phyloP scores from a whole-genome alignment of 2,888 invertebrate species.

The Orchesellides sinensis region DNA sequence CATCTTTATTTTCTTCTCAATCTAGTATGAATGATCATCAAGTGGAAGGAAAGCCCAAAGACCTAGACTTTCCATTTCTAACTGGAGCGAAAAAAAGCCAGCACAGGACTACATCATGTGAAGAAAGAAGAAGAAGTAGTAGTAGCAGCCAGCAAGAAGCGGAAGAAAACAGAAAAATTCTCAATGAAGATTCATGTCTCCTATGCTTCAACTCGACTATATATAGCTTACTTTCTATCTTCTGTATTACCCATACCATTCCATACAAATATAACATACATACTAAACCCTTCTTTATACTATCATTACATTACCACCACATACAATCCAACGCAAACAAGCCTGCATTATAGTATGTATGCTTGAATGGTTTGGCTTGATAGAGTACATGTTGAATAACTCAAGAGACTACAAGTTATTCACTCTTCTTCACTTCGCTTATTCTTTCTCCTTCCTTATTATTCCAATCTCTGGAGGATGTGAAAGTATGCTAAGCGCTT shows the following conservation, averaged over 20 bases:
- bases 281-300: neutral
- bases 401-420: neutral
- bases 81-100: neutral
- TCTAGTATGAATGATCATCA: neutral
- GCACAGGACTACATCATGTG: too few species aligned
- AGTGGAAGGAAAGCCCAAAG: neutral
- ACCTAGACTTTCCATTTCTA: neutral
- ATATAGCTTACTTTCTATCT: too few species aligned
- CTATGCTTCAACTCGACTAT: too few species aligned
- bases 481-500: neutral
- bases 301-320: too few species aligned
- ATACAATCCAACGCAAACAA: neutral
- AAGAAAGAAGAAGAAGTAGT: neutral
- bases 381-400: neutral
- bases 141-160: too few species aligned
- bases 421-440: neutral
- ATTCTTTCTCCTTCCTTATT: neutral
- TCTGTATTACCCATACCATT: too few species aligned
- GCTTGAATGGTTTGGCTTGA: neutral
- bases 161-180: neutral
- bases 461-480: neutral
- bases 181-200: neutral
- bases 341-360: neutral
- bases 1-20: too few species aligned
- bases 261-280: neutral